Conservation (phyloP, 2,888 invertebrate species). For the Cantharis rustica region DNA sequence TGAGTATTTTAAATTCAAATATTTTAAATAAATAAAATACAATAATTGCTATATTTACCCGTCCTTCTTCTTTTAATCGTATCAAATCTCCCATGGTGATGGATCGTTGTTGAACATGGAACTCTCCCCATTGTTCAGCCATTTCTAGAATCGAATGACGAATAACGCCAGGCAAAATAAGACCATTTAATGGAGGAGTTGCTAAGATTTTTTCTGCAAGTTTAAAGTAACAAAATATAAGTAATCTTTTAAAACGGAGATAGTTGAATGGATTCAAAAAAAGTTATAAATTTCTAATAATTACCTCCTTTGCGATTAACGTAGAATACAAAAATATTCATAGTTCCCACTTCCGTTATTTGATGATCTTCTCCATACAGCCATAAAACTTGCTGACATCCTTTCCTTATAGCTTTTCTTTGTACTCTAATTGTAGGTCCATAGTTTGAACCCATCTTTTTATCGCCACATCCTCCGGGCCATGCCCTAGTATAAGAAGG, state of each 20-base stretch:
- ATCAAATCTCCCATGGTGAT: constrained; percentile 86
- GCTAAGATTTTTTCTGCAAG: constrained; percentile 82
- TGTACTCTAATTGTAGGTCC: constrained; percentile 86
- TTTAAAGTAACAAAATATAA: background rate
- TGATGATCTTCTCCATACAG: constrained; percentile 91
- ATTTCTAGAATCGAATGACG: constrained; percentile 86
- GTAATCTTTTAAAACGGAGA: background rate
- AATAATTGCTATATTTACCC: constrained; percentile 61
- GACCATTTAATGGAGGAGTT: constrained; percentile 91
- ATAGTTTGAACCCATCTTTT: constrained; percentile 95
- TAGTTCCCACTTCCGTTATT: constrained; percentile 96
- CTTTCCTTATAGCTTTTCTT: constrained; percentile 73
- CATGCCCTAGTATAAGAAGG: constrained; percentile 85
- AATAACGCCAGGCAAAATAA: constrained; percentile 95
- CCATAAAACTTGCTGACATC: constrained; percentile 96
- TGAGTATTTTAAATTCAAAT: background rate
- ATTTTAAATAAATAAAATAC: too few species aligned
- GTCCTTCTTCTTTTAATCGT: constrained; percentile 74
- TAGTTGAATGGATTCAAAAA: background rate
- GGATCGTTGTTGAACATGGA: constrained; percentile 77
- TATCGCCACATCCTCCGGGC: constrained; percentile 93
- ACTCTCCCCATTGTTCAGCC: constrained; percentile 81
- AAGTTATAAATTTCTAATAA: background rate
- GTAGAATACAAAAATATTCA: constrained; percentile 94
- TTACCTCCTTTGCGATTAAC: constrained; percentile 85